A percentile compares a stretch with the other conserved stretches of the same genome.
Conservation (phyloP, 2,888 invertebrate genomes). For the Lycaena phlaeas region DNA sequence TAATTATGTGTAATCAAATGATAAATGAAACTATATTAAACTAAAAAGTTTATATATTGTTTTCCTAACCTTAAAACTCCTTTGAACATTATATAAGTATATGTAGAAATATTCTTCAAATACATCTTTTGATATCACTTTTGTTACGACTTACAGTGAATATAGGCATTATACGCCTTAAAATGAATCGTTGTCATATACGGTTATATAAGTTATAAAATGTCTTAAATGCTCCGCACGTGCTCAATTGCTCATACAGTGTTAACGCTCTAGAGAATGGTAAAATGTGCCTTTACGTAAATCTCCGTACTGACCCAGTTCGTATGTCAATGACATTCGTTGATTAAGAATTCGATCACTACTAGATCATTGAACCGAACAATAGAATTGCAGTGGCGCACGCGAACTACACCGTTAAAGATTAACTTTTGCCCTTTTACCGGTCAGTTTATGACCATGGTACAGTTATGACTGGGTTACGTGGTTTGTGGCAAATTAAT, state of each 20-base stretch:
- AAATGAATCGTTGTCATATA: no score
- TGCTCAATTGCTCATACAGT: constrained; percentile 2
- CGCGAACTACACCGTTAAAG: constrained; percentile 53
- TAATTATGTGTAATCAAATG: no score
- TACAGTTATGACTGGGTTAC: not conserved
- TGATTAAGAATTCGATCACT: constrained; percentile 22
- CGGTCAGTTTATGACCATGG: constrained; percentile 13
- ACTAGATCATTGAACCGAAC: constrained; percentile 38
- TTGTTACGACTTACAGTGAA: no score
- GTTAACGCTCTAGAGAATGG: constrained; percentile 2
- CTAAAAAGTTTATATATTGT: no score
- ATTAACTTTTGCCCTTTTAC: constrained; percentile 45
- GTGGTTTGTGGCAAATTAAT: no score
- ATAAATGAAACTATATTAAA: no score
- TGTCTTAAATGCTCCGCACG: not conserved
- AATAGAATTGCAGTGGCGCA: constrained; percentile 34
- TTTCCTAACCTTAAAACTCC: no score
- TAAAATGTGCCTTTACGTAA: constrained; percentile 11
- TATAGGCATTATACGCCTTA: no score
- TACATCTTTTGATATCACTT: no score
- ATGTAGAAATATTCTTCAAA: no score
- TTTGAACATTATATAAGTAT: no score
- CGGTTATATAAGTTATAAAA: no score
- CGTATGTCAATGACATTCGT: constrained; percentile 21
- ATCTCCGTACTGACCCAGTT: constrained; percentile 28